phyloP scores from a whole-genome alignment of 2,113 vertebrate genomes.

The Prunella fulvescens region DNA sequence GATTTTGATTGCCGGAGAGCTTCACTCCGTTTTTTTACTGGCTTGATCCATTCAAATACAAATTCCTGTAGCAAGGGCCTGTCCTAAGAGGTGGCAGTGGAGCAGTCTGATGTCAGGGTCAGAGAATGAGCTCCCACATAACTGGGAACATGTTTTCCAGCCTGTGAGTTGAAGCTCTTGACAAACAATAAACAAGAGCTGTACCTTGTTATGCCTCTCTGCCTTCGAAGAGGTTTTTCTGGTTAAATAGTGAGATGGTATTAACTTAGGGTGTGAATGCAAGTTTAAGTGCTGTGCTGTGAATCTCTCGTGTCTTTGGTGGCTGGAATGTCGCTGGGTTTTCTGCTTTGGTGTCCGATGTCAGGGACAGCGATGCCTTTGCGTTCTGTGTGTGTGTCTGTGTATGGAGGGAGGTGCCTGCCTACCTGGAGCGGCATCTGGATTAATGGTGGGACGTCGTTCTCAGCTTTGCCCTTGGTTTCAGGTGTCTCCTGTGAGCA shows the following conservation, averaged over 20 bases:
- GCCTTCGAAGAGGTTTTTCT: not conserved
- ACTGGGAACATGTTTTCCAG: not conserved
- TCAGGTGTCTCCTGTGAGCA: not conserved
- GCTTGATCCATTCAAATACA: not conserved
- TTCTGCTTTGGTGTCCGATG: not conserved
- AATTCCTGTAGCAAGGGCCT: not conserved
- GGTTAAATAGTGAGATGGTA: not conserved
- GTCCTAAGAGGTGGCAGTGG: rapidly evolving
- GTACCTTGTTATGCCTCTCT: not conserved
- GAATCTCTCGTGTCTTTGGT: not conserved
- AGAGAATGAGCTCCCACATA: not conserved
- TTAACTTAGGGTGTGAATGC: not conserved
- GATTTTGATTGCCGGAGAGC: not conserved
- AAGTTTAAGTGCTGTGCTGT: not conserved
- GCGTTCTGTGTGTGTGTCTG: rapidly evolving
- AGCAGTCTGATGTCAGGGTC: not conserved
- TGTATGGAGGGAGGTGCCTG: not conserved
- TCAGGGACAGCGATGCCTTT: not conserved
- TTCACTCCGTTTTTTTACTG: not conserved
- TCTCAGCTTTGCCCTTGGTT: not conserved
- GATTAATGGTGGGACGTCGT: not conserved
- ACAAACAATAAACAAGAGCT: not conserved
- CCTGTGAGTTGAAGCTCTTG: not conserved
- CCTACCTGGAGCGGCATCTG: not conserved
- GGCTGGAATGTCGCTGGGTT: not conserved